Base-by-base conservation (phyloP, 2,113 vertebrate genomes). In the Pimephales promelas region DNA sequence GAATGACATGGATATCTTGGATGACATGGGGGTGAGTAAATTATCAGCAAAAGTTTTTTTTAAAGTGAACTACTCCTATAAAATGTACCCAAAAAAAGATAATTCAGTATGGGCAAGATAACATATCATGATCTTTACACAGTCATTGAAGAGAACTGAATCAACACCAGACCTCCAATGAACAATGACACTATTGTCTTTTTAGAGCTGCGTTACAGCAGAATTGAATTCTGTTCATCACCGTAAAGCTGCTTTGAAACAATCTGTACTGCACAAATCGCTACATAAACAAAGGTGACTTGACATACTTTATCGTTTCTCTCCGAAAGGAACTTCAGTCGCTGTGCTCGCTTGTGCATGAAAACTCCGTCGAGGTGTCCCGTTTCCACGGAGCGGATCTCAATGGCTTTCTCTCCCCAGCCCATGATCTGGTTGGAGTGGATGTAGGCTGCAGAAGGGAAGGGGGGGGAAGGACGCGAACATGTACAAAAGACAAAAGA, bases 351-450 rank as follows among this genome's bases (percentile, higher is more conserved):
- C 93, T 99, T 99, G 96, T 99, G 98, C 98, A 99, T 99, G 97
- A 99, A 99, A 94, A 99, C 98, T 91, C 98, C 98, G 89, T 99
- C 98, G 94, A 99, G 95, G 95, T 99, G 98, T 93, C 98, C 98
- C 88, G 98, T 99, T 92, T 99, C 98, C 96, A 99, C 98, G 87
- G 98, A 99, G 84, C 98, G 97, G 94, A 99, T 99, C 93, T 99
- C 98, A 91, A 99, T 99, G 92, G 98, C 98, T 96, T 99, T 99
- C 95, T 99, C 98, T 93, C 98, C 98, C 98, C 98, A 99, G 92
- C 98, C 98, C 98, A 99, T 99, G 93, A 99, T 99, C 95, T 99
- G 98, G 95, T 97, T 99, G 94, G 98, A 99, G 95, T 99, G 98
- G 96, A 99, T 99, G 95, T 99, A 99, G 90, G 98, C 98, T 99